These are phyloP conservation scores for Sinonovacula constricta DNA, from an alignment of 1,140 invertebrate genomes.

Conservation along the genomic window DNA sequence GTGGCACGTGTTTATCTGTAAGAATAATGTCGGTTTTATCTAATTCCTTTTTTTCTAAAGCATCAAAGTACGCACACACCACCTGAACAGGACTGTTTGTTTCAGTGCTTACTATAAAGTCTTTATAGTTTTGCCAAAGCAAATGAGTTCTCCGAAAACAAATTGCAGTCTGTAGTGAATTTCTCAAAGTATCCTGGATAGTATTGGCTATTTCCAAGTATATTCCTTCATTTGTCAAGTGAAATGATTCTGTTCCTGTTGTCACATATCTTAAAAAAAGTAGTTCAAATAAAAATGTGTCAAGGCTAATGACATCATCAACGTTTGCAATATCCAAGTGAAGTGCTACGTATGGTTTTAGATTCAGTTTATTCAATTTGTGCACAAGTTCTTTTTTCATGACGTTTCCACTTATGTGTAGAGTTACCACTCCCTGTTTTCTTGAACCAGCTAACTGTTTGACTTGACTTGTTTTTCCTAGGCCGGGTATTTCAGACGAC, in stretches of 20 bases:
- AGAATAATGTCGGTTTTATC: slow-evolving; percentile 53
- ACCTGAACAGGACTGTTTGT: slow-evolving; percentile 59
- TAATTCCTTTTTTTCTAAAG: slow-evolving; percentile 25
- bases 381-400: slow-evolving; percentile 22
- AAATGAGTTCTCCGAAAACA: slow-evolving; percentile 48
- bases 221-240: slow-evolving; percentile 21
- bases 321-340: slow-evolving; percentile 56
- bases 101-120: slow-evolving; percentile 49
- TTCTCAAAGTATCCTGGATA: slow-evolving; percentile 39
- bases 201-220: slow-evolving; percentile 61
- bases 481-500: slow-evolving; percentile 52
- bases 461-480: slow-evolving; percentile 53
- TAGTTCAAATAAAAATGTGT: slow-evolving; percentile 58
- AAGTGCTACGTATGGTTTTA: slow-evolving; percentile 36
- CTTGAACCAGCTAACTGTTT: neutral
- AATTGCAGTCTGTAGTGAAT: slow-evolving; percentile 50
- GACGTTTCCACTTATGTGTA: slow-evolving; percentile 53
- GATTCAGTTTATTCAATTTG: slow-evolving; percentile 4
- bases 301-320: slow-evolving; percentile 41
- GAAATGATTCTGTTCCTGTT: slow-evolving; percentile 13
- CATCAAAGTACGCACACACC: slow-evolving; percentile 55
- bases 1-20: slow-evolving; percentile 9
- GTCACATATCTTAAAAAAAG: slow-evolving; percentile 49
- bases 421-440: slow-evolving; percentile 5
- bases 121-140: slow-evolving; percentile 44